phyloP scores from a whole-genome alignment of 1,140 invertebrate genomes.

The Drosophila navojoa region DNA sequence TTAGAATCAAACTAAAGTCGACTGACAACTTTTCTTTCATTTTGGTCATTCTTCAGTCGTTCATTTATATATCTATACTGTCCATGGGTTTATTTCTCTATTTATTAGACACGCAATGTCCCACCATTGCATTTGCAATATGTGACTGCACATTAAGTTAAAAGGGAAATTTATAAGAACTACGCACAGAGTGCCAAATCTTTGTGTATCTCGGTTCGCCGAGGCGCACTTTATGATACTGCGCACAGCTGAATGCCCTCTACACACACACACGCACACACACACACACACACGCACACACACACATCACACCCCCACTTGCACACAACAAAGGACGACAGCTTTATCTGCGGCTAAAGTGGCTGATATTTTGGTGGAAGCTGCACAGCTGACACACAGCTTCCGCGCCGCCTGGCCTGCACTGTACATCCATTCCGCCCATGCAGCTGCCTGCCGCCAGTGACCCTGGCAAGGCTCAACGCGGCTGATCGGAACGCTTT shows the following conservation, averaged over 20 bases:
- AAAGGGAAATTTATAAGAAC: conserved; percentile 47
- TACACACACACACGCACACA: conserved; percentile 2
- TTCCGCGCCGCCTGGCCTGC: conserved; percentile 21
- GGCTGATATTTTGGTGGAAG: conserved; percentile 65
- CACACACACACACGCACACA: background rate
- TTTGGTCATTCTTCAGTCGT: too few species aligned
- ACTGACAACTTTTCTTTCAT: background rate
- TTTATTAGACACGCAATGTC: background rate
- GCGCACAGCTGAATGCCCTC: background rate
- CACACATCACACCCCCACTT: conserved; percentile 3
- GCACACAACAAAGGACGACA: conserved; percentile 51
- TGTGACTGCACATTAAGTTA: conserved; percentile 56
- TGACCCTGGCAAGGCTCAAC: background rate
- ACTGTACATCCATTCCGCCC: conserved; percentile 2
- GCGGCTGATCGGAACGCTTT: conserved; percentile 40
- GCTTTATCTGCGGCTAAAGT: conserved; percentile 74
- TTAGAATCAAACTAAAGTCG: too few species aligned
- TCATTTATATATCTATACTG: too few species aligned
- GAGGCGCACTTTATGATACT: conserved; percentile 68
- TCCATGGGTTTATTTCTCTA: too few species aligned
- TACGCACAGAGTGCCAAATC: conserved; percentile 52
- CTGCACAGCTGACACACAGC: conserved; percentile 54
- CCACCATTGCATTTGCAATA: conserved; percentile 17
- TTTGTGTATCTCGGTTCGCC: conserved; percentile 48
- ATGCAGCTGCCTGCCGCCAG: background rate